Evolutionary conservation across 2,113 vertebrate genomes (phyloP), one percentile per base, ranked within the genome.

Genomic region (Empidonax alnorum): DNA sequence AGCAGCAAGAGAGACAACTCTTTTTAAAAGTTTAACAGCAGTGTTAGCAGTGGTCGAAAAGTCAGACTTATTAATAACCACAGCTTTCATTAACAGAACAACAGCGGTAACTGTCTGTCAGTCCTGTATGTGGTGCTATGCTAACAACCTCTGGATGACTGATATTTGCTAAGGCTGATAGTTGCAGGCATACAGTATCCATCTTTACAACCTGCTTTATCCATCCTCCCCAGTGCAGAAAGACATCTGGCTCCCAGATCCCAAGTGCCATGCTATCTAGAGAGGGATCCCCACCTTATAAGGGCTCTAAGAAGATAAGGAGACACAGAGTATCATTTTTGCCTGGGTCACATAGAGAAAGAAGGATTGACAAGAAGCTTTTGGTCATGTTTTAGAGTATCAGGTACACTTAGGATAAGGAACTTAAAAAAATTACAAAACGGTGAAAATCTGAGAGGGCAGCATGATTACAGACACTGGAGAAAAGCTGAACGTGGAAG

Each of bases 211-310:
- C 13, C 17, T n/a, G 28, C 55, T 46, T 68, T 6, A 52, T 31
- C 49, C 24, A 20, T 58, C 27, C 39, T 73, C 24, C 30, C 14
- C 74, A 75, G 68, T 1, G 4, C 61, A 49, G 31, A 14, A 67
- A 28, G 31, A 75, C 22, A 31, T 75, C 41, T 50, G 68, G 14
- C 47, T 71, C 35, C 49, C 58, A 79, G 46, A 30, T 20, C 37
- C 35, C 0, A 0, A 67, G 35, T 22, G 39, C n/a, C 62, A 44
- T 1, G 5, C 19, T 50, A 28, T 23, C 28, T 58, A 27, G 28
- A 31, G 61, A 89, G 27, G 69, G 19, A 86, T 14, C 9, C 22
- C 46, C 17, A 15, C 8, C 55, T 78, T 61, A 62, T 30, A 8
- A 12, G 7, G 21, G 67, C 46, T n/a, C 21, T 10, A 12, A 53